phyloP scores from a whole-genome alignment of 2,797 vertebrate species.

The Muraenolepis orangiensis region DNA sequence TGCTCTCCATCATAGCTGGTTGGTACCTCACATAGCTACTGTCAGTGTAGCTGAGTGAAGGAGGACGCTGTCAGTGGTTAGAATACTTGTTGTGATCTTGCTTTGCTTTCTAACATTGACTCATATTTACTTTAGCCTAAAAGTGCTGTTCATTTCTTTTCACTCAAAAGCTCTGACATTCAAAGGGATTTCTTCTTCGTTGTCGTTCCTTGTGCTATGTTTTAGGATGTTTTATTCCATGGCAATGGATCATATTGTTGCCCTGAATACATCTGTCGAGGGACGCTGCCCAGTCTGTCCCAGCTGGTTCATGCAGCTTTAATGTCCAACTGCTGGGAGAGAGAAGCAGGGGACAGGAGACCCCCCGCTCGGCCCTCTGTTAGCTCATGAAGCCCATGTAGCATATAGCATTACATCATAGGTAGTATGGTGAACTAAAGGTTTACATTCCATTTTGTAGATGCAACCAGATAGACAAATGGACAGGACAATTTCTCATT shows the following conservation, averaged over 20 bases:
- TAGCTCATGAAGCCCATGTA: not conserved
- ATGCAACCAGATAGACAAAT: not conserved
- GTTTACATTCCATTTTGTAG: not conserved
- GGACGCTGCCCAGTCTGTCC: slow-evolving; percentile 5
- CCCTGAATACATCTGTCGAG: not conserved
- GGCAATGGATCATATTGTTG: not conserved
- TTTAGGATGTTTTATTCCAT: not conserved
- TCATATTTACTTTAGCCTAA: not conserved
- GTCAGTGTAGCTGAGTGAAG: not conserved
- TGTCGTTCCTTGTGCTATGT: not conserved
- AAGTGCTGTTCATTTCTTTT: not conserved
- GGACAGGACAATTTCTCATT: not conserved
- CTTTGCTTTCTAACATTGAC: not conserved
- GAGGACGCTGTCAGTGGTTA: not conserved
- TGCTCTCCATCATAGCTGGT: too few relatives aligned
- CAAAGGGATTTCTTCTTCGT: not conserved
- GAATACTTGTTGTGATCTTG: not conserved
- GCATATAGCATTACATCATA: not conserved
- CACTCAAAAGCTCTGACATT: not conserved
- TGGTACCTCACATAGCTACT: not conserved
- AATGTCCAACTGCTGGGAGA: slow-evolving; percentile 31
- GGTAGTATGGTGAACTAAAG: not conserved
- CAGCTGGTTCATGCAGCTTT: slow-evolving; percentile 30
- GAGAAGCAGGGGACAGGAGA: slow-evolving; percentile 26
- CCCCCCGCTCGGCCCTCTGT: not conserved